phyloP scores from a whole-genome alignment of 2,113 vertebrate genomes.

The Stegastes partitus region DNA sequence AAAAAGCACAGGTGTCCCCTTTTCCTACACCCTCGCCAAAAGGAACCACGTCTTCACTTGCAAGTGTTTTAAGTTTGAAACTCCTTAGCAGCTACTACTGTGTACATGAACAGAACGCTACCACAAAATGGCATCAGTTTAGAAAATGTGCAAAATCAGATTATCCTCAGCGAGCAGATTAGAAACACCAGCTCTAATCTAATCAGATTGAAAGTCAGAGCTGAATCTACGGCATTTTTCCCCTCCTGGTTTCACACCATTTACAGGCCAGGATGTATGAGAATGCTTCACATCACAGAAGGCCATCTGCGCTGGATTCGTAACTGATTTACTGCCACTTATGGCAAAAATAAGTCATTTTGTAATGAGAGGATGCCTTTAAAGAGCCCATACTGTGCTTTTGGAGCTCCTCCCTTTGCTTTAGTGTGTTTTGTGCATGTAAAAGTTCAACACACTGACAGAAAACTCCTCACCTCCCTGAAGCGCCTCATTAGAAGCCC shows the following conservation, averaged over 20 bases:
- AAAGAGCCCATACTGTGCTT: too few relatives aligned
- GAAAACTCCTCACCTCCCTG: too few relatives aligned
- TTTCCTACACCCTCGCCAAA: slow-evolving; percentile 1
- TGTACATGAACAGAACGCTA: not conserved
- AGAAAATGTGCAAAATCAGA: slow-evolving; percentile 59
- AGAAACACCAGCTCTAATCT: slow-evolving; percentile 19
- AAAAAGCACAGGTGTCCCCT: slow-evolving; percentile 1
- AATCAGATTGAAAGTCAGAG: slow-evolving; percentile 8
- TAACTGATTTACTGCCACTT: slow-evolving; percentile 10
- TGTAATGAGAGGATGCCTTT: not conserved
- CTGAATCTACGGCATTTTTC: not conserved
- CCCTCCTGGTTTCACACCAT: not conserved
- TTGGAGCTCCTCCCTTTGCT: too few relatives aligned
- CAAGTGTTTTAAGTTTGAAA: not conserved
- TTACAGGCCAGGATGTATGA: slow-evolving; percentile 4
- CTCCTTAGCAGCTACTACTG: not conserved
- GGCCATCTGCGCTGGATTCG: not conserved
- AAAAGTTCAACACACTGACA: too few relatives aligned
- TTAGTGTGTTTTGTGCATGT: too few relatives aligned
- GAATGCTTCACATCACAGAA: not conserved
- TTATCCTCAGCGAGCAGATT: not conserved
- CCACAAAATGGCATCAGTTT: slow-evolving; percentile 40
- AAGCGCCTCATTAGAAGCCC: too few relatives aligned
- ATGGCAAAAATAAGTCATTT: not conserved
- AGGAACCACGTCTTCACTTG: slow-evolving; percentile 1